Evolutionary conservation across 1,140 invertebrate species (phyloP), one percentile per base, ranked within the genome.

Genomic region (Brachionus sp.): DNA sequence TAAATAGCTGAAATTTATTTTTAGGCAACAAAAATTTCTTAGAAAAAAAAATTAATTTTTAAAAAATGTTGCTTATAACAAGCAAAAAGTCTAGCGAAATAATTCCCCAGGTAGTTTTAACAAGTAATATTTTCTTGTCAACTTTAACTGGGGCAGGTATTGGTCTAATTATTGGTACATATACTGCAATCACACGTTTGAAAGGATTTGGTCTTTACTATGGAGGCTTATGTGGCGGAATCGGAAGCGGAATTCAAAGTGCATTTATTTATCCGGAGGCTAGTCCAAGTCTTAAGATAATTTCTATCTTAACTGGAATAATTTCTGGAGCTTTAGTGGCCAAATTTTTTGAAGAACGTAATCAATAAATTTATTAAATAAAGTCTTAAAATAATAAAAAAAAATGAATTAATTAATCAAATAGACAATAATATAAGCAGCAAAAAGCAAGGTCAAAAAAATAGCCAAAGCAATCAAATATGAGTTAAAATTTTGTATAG

Each of bases 191-290:
- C 16, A 37, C 42, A 70, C 29, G 7, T 12, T 39, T 37, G 16
- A 13, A 19, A 39, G 66, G 66, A 37, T 39, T 70, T 70, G 66
- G 66, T 9, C 16, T 70, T 12, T 70, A 70, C 9, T 37, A 37
- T 39, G 66, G 66, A 39, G 66, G 33, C n/a, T 0, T 70, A 0
- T 39, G 33, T n/a, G 66, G 66, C 37, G 35, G 66, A 70, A 37
- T 70, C 19, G 66, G 66, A 19, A 39, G 66, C 37, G 66, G 66
- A 19, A 19, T 70, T 70, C 66, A 70, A 70, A 70, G 66, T 9
- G 5, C 16, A 19, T 70, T 70, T 19, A 70, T 70, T 37, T 70
- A 37, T 9, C 66, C 66, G 4, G 35, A 39, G 5, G 35, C 66
- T 16, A 39, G 37, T 19, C 29, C 35, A 19, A 70, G 37, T 70